Evolutionary conservation across 37 sponge, comb jelly and placozoan species (phyloP).

Genomic region (Halisarca cf. caerulea): DNA sequence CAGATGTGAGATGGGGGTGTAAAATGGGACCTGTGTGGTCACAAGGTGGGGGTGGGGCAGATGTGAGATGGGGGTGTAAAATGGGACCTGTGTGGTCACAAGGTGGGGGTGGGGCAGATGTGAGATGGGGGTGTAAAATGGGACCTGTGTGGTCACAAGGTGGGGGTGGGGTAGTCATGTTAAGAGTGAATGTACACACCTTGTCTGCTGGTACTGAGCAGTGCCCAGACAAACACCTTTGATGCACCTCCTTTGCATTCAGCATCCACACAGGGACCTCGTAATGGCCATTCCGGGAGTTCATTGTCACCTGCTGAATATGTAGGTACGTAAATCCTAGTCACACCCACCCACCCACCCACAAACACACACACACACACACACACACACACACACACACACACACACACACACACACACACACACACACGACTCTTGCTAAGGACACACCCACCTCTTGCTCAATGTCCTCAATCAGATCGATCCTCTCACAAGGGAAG

Average conservation of each 20-base stretch:
- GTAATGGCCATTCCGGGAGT: background rate
- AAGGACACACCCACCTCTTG: background rate
- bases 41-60: too few relatives aligned
- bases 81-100: too few relatives aligned
- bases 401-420: background rate
- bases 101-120: too few relatives aligned
- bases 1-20: too few relatives aligned
- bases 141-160: too few relatives aligned
- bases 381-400: background rate
- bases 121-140: too few relatives aligned
- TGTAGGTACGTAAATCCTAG: background rate
- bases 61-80: too few relatives aligned
- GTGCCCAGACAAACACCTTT: too few relatives aligned
- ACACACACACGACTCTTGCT: background rate
- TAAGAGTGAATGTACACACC: conserved; percentile 1
- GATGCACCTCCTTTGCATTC: background rate
- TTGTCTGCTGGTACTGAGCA: too few relatives aligned
- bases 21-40: too few relatives aligned
- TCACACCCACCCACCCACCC: background rate
- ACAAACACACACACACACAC: background rate
- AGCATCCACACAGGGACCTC: conserved; percentile 23
- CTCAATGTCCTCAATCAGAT: background rate
- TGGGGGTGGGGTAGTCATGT: too few relatives aligned
- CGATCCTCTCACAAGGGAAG: conserved; percentile 21
- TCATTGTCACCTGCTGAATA: background rate